Conservation (phyloP, 2,113 vertebrate species). For the Galbula dea region DNA sequence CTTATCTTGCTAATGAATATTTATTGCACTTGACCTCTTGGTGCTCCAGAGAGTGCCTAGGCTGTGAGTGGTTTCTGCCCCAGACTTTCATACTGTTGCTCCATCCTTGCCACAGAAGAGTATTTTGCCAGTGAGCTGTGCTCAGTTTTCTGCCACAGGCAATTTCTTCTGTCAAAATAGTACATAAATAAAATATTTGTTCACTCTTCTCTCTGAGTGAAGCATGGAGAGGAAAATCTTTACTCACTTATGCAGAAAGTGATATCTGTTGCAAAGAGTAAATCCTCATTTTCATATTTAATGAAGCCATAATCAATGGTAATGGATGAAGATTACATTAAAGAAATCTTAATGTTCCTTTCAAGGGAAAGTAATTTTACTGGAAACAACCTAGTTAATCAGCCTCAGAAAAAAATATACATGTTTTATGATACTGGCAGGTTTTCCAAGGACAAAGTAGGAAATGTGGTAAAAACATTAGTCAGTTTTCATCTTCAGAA, state of each 20-base stretch:
- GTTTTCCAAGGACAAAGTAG: conserved; percentile 21
- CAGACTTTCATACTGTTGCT: background rate
- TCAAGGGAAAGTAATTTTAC: conserved; percentile 59
- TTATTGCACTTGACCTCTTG: conserved; percentile 36
- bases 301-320: conserved; percentile 63
- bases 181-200: conserved; percentile 54
- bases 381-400: conserved; percentile 58
- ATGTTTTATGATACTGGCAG: background rate
- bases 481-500: background rate
- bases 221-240: conserved; percentile 23
- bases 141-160: background rate
- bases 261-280: conserved; percentile 18
- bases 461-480: background rate
- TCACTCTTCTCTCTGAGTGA: background rate
- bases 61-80: background rate
- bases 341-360: conserved; percentile 49
- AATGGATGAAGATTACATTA: conserved; percentile 62
- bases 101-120: background rate
- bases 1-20: background rate
- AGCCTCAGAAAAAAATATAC: background rate
- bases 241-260: background rate
- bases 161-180: conserved; percentile 7
- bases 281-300: conserved; percentile 64
- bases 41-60: background rate
- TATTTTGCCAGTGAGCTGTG: background rate